Conservation (phyloP, 2,113 vertebrate genomes). For the Physeter macrocephalus region DNA sequence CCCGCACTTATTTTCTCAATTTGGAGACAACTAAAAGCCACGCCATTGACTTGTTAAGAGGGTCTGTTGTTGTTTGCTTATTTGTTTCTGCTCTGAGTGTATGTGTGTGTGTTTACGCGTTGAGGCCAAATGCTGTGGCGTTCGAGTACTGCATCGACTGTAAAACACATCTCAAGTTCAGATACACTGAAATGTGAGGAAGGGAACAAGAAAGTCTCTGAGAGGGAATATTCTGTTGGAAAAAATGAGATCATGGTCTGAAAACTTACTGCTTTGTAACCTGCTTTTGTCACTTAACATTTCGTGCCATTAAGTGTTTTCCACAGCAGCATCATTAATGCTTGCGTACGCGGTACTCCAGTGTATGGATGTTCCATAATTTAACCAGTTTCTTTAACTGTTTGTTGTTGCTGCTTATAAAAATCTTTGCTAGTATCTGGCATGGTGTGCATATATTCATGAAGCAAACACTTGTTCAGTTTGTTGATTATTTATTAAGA, state of each 20-base stretch:
- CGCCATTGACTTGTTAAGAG: neutral
- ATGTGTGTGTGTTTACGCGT: neutral
- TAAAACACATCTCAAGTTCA: neutral
- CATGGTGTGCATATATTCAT: neutral
- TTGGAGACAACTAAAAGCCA: neutral
- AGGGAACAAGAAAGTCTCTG: neutral
- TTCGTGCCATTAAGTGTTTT: neutral
- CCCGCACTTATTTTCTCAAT: neutral
- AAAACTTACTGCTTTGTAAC: neutral
- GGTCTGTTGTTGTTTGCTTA: neutral
- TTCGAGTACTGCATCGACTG: neutral
- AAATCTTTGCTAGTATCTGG: neutral
- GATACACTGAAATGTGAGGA: neutral
- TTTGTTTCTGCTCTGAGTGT: neutral
- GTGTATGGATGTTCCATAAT: neutral
- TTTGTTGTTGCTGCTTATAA: neutral
- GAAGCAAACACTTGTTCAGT: neutral
- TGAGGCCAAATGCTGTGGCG: neutral
- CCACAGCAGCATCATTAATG: neutral
- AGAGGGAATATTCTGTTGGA: neutral
- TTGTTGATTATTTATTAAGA: neutral
- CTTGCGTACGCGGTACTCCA: too few relatives aligned
- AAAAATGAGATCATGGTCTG: neutral
- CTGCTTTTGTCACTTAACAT: neutral
- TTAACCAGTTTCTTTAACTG: neutral